Percentiles rank a stretch among this genome's conserved stretches.
These are phyloP conservation scores for Andrena trimmerana DNA, from an alignment of 2,888 invertebrate species.

Conservation along the genomic window DNA sequence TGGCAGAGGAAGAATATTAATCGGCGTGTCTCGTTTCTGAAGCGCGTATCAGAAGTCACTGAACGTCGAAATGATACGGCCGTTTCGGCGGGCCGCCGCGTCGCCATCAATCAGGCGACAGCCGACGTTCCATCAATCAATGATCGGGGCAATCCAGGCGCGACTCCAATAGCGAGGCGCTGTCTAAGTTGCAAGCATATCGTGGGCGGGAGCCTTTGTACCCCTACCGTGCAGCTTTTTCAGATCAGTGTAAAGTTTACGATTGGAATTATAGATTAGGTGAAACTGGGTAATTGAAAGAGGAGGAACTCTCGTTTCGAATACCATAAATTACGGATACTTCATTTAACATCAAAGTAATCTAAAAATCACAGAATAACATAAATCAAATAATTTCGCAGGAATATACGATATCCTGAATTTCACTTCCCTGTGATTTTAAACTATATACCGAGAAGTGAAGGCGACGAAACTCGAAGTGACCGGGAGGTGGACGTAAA, in stretches of 20 bases:
- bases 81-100: background rate
- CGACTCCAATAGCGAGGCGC: background rate
- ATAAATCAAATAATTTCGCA: too few species aligned
- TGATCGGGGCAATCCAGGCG: slow-evolving; percentile 27
- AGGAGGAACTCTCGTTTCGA: too few species aligned
- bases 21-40: slow-evolving; percentile 9
- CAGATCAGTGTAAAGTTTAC: background rate
- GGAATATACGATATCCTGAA: too few species aligned
- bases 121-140: slow-evolving; percentile 44
- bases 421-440: too few species aligned
- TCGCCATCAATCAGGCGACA: slow-evolving; percentile 33
- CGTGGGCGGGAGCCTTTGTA: background rate
- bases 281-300: too few species aligned
- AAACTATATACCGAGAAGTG: too few species aligned
- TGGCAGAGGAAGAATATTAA: slow-evolving; percentile 12
- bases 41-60: slow-evolving; percentile 8
- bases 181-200: background rate
- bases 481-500: background rate
- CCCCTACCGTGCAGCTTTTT: background rate
- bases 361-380: too few species aligned
- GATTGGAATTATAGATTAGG: too few species aligned
- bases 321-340: too few species aligned
- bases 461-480: too few species aligned
- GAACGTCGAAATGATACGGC: slow-evolving; percentile 31
- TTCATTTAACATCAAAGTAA: too few species aligned